Evolutionary conservation across 2,888 invertebrate species (phyloP), one percentile per base, ranked within the genome.

Genomic region (Scrobipalpa atriplicella): DNA sequence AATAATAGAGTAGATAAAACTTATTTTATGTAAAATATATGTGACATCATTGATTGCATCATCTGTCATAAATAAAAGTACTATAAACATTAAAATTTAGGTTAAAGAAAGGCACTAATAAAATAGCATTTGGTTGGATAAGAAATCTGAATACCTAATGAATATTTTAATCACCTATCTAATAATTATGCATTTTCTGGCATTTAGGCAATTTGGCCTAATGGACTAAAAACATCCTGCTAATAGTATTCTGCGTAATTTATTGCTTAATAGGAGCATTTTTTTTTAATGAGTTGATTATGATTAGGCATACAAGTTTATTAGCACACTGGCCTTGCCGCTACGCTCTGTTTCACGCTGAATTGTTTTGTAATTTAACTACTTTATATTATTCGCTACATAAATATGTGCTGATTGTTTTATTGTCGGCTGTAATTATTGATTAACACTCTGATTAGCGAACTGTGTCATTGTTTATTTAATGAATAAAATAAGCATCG

Each of bases 301-400:
- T 38, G 36, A 38, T n/a, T 58, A 38, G 38, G 13, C 16, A 58
- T 58, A 58, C 58, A 8, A 58, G 58, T 58, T 38, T 58, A 38
- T 61, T 61, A 62, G 19, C 62, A 62, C 62, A 62, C 41, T 62
- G 43, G 47, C 62, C 62, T 62, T 62, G 61, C 13, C 38, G 47
- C 16, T 43, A 18, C 62, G 62, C 16, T 29, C 43, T 43, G 60
- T 47, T 66, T 58, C 18, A 56, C 62, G 47, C 62, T 60, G 16
- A 36, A 47, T 47, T 47, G 47, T 47, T 21, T 58, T 36, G 16
- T 38, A 38, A 58, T 38, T 8, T 3, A 36, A 29, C 38, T 29
- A 16, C 18, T 38, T 36, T 36, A 38, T n/a, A 16, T 8, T 56
- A 19, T 29, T 29, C n/a, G 29, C 52, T 36, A 19, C 29, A 56